Base-by-base conservation (phyloP, 2,113 vertebrate genomes). In the Siniperca chuatsi region DNA sequence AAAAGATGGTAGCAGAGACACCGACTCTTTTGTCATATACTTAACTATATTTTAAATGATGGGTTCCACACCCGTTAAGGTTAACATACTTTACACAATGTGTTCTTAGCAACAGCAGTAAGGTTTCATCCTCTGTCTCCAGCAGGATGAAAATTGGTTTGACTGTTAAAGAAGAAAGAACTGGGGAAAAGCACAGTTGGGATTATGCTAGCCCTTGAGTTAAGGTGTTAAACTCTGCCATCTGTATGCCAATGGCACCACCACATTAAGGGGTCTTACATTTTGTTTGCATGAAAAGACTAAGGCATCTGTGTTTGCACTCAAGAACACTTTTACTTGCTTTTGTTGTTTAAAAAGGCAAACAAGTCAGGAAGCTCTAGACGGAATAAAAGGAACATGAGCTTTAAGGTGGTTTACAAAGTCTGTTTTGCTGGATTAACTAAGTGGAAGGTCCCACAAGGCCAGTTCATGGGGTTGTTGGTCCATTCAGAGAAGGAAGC, bases 391-490 rank as follows among this genome's bases (percentile, higher is more conserved):
- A 16, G 5, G 29, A 60, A 50, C 42, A 61, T 70, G 4, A 55
- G 37, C 29, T 44, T 52, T 52, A 44, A 21, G 25, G 50, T 61
- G 48, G 33, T 79, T 82, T 72, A 21, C 6, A 8, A 35, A 58
- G 25, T 50, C 13, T 50, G 21, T 25, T 66, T 69, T 70, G 16
- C n/a, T 37, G 35, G 37, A 60, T 35, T 46, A 65, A 71, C 76
- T 76, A 57, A 83, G 35, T 37, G 10, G 35, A 75, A 66, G 52
- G 35, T 76, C 64, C 69, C 77, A 4, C 35, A 33, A 40, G 46
- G n/a, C 71, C 66, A 10, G 75, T 68, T 80, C 64, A 57, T 52
- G 48, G 72, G 61, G 23, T 86, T 78, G 78, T 68, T 78, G 78
- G 44, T 68, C 52, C 64, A 57, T 52, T 33, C 16, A 18, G 69